Evolutionary conservation across 2,113 vertebrate species (phyloP), one percentile per base, ranked within the genome.

Genomic region (Heteronetta atricapilla): DNA sequence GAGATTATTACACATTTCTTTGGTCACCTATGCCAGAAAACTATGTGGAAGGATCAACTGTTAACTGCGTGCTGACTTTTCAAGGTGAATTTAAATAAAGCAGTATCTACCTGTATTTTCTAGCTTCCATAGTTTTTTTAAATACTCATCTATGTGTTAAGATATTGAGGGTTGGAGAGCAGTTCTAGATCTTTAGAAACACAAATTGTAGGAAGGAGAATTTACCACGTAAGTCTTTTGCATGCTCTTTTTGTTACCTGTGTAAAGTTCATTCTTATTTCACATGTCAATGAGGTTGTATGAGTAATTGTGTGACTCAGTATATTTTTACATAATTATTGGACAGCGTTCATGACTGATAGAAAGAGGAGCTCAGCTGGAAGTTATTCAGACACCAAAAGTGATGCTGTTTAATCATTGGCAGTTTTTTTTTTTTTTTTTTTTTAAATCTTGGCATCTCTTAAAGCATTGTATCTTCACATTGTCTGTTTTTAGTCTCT

Each of bases 1-100:
- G 99, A 96, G 99, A 99, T 97, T 99, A 99, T 98, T 99, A 99
- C 83, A 99, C 99, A 1, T 99, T 99, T 98, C 97, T 99, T 95
- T 99, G 99, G 99, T 99, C 99, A 31, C 99, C 99, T 94, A 98
- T 99, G 97, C 99, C 99, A 92, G 99, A 99, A 90, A 98, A 98
- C 93, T 99, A 99, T 94, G 97, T 97, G 58, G 98, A 99, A 97
- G 99, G 98, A 96, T 99, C 98, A 63, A 98, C 98, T 93, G 98
- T 99, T 96, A 99, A 99, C 97, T 98, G 99, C 97, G 98, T 98
- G 36, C 98, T 99, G 93, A 98, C 98, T 82, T 99, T 99, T 98
- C 99, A 99, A 98, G 99, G 99, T 99, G 98, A 98, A 46, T 88
- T 34, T 68, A 58, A n/a, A 48, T 81, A 66, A 56, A 38, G 18